A percentile compares a stretch with the other conserved stretches of the same genome.
Evolutionary conservation across 2,113 vertebrate genomes (phyloP).

Genomic region (Mohoua ochrocephala): DNA sequence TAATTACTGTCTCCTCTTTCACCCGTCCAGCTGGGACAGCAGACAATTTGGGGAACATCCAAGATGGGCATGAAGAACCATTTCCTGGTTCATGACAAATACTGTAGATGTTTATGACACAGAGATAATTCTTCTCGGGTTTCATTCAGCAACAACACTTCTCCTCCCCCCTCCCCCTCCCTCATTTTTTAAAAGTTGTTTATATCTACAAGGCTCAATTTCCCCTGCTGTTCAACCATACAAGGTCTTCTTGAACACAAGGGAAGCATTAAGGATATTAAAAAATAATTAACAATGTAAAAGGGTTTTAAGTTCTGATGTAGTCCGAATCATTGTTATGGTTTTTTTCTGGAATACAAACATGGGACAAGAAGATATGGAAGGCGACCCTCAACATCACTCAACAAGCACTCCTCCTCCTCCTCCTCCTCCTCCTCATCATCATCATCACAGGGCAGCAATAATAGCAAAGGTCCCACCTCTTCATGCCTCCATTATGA

Average conservation of each 20-base stretch:
- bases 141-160: background rate
- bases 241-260: background rate
- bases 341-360: background rate
- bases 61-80: conserved; percentile 11
- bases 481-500: background rate
- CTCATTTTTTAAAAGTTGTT: background rate
- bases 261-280: background rate
- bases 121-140: background rate
- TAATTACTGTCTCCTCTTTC: conserved; percentile 41
- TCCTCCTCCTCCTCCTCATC: background rate
- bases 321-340: background rate
- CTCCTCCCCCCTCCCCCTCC: background rate
- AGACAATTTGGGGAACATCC: conserved; percentile 46
- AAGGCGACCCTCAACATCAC: background rate
- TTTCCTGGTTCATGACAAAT: conserved; percentile 24
- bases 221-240: background rate
- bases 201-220: background rate
- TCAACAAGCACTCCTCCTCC: background rate
- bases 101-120: conserved; percentile 19
- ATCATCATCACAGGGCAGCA: background rate
- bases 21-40: conserved; percentile 18
- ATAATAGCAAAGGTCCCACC: background rate
- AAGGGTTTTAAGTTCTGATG: background rate
- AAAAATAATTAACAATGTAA: background rate
- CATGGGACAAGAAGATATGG: background rate